Conservation (phyloP, 2,113 vertebrate species). For the Scatophagus argus region DNA sequence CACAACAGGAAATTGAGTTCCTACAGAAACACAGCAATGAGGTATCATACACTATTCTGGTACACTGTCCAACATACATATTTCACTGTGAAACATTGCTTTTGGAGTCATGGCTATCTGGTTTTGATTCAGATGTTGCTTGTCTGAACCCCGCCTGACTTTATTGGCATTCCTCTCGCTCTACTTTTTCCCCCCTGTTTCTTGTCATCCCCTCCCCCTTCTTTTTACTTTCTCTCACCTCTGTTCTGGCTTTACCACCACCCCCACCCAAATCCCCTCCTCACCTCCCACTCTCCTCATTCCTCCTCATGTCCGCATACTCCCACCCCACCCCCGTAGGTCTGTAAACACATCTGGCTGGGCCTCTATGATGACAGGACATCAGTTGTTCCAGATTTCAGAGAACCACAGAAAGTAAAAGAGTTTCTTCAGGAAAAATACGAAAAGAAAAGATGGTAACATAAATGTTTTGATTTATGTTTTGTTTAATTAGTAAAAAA, state of each 20-base stretch:
- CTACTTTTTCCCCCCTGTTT: conserved; percentile 20
- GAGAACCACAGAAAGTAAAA: conserved; percentile 99
- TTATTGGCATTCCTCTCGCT: conserved; percentile 71
- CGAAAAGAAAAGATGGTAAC: conserved; percentile 99
- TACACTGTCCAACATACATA: background rate
- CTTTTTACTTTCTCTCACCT: conserved; percentile 60
- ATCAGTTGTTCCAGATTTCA: conserved; percentile 97
- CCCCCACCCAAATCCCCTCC: conserved; percentile 51
- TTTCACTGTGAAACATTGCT: background rate
- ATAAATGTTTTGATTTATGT: background rate
- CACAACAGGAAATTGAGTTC: conserved; percentile 99
- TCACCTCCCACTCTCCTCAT: conserved; percentile 49
- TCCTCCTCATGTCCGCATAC: conserved; percentile 59
- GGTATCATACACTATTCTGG: conserved; percentile 86
- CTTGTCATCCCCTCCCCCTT: conserved; percentile 45
- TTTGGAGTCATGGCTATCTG: background rate
- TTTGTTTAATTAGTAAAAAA: conserved; percentile 32
- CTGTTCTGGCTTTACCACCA: conserved; percentile 47
- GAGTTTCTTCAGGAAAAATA: conserved; percentile 99
- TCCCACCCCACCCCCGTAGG: conserved; percentile 86
- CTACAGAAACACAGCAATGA: conserved; percentile 98
- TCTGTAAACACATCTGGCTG: conserved; percentile 99
- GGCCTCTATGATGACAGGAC: conserved; percentile 98
- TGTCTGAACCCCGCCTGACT: conserved; percentile 40
- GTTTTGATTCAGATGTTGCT: conserved; percentile 28